Evolutionary conservation across 2,797 vertebrate species (phyloP).

Genomic region (Diceros bicornis): DNA sequence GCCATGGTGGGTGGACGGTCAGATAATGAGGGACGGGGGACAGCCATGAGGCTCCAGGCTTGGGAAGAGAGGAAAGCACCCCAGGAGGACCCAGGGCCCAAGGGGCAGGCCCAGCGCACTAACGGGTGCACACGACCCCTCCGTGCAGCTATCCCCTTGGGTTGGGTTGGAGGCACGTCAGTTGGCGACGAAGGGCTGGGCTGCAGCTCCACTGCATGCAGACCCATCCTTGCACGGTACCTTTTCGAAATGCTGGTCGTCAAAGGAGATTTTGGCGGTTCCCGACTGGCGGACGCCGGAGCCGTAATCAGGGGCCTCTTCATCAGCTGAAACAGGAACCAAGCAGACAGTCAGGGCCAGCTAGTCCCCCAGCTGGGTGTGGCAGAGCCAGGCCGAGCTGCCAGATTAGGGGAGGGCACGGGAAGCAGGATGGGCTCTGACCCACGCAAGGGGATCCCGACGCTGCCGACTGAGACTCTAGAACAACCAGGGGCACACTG

Average conservation of each 20-base stretch:
- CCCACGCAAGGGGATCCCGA: background rate
- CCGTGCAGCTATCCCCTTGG: background rate
- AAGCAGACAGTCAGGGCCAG: slow-evolving; percentile 42
- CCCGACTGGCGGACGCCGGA: slow-evolving; percentile 97
- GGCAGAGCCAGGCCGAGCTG: too few species aligned
- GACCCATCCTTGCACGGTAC: slow-evolving; percentile 82
- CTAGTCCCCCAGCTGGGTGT: background rate
- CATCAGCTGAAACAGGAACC: slow-evolving; percentile 94
- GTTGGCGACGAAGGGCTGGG: too few species aligned
- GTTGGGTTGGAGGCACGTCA: too few species aligned
- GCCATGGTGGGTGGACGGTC: fast-evolving
- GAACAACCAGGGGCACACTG: fast-evolving
- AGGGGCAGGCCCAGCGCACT: fast-evolving
- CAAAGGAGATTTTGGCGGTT: slow-evolving; percentile 98
- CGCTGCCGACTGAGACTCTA: fast-evolving
- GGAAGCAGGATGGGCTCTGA: background rate
- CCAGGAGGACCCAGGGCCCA: background rate
- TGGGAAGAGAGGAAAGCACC: background rate
- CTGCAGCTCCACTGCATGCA: too few species aligned
- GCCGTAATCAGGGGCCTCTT: slow-evolving; percentile 98
- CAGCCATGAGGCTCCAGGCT: background rate
- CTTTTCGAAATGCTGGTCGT: slow-evolving; percentile 98
- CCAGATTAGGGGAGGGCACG: fast-evolving
- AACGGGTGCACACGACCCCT: fast-evolving
- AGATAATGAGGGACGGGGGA: background rate